Conservation (phyloP, 2,888 invertebrate species). For the Microctonus brassicae region DNA sequence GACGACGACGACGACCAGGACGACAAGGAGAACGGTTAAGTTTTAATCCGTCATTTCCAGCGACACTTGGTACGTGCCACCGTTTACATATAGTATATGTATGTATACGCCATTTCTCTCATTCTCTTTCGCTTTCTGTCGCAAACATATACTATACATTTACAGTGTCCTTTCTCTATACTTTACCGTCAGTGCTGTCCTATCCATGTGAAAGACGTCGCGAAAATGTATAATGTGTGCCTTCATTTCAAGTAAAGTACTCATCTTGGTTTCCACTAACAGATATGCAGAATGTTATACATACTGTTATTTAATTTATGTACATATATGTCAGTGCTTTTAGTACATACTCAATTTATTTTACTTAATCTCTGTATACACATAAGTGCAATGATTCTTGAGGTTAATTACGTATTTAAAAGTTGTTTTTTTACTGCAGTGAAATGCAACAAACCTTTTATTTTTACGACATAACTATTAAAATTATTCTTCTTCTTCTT, state of each 20-base stretch:
- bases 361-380: slow-evolving; percentile 21
- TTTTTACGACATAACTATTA: background rate
- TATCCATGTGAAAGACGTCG: slow-evolving; percentile 21
- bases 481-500: background rate
- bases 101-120: background rate
- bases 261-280: slow-evolving; percentile 9
- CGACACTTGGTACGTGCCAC: slow-evolving; percentile 27
- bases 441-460: slow-evolving; percentile 39
- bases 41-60: slow-evolving; percentile 50
- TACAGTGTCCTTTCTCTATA: background rate
- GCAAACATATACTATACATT: background rate
- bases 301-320: too few relatives aligned
- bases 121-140: background rate
- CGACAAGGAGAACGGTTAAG: slow-evolving; percentile 42
- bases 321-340: background rate
- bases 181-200: too few relatives aligned
- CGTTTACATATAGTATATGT: background rate
- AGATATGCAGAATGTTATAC: slow-evolving; percentile 23
- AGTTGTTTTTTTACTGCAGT: slow-evolving; percentile 2
- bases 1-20: background rate
- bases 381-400: slow-evolving; percentile 30
- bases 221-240: slow-evolving; percentile 30
- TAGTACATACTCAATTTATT: slow-evolving; percentile 23
- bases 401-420: slow-evolving; percentile 49
- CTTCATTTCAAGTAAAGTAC: slow-evolving; percentile 38